Evolutionary conservation across 2,888 invertebrate species (phyloP).

Genomic region (Ptychoptera albimana): DNA sequence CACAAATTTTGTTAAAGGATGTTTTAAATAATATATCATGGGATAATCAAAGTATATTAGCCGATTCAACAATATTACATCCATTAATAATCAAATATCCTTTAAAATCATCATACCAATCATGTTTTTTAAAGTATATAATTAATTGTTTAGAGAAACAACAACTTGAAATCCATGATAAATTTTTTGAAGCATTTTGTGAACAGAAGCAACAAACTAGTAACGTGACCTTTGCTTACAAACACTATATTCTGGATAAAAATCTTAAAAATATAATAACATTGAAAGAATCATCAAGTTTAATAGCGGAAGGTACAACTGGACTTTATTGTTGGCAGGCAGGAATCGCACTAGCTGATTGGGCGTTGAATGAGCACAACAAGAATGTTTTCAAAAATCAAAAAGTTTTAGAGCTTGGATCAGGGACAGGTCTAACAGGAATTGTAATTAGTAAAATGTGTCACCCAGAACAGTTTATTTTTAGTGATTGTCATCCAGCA

Average conservation of each 20-base stretch:
- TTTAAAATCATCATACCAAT: constrained; percentile 42
- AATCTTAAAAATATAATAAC: constrained; percentile 33
- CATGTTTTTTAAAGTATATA: constrained; percentile 46
- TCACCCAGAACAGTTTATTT: constrained; percentile 34
- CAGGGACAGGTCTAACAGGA: constrained; percentile 60
- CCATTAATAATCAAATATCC: constrained; percentile 40
- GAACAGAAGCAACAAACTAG: constrained; percentile 30
- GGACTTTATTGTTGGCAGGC: constrained; percentile 72
- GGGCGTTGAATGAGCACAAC: constrained; percentile 39
- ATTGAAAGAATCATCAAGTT: constrained; percentile 50
- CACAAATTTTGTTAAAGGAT: constrained; percentile 1
- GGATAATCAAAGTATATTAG: constrained; percentile 40
- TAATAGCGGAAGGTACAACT: constrained; percentile 64
- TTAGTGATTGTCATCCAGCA: constrained; percentile 53
- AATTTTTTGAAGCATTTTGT: constrained; percentile 44
- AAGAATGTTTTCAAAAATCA: constrained; percentile 35
- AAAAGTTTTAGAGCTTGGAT: constrained; percentile 55
- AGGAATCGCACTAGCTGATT: constrained; percentile 52
- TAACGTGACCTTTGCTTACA: constrained; percentile 27
- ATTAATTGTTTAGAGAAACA: constrained; percentile 39
- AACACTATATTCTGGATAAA: constrained; percentile 37
- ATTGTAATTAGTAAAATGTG: constrained; percentile 41
- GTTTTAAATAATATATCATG: constrained; percentile 17
- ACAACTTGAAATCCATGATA: constrained; percentile 43
- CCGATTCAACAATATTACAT: constrained; percentile 40